These are phyloP conservation scores for Hoplodrina ambigua DNA, from an alignment of 2,888 invertebrate genomes.

Conservation along the genomic window DNA sequence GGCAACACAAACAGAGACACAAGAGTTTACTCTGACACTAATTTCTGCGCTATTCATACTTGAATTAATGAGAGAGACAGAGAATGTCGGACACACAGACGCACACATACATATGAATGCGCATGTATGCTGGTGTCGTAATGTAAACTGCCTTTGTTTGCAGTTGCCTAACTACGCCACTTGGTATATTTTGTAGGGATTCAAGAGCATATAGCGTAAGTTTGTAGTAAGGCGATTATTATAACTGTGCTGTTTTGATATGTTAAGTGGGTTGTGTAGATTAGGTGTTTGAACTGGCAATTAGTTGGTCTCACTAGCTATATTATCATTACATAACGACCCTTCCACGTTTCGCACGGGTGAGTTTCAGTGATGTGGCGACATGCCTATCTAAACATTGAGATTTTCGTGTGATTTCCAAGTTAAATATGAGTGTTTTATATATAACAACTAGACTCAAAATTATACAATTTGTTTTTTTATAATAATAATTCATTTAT, in stretches of 20 bases:
- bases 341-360: not conserved
- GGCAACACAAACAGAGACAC: slow-evolving; percentile 39
- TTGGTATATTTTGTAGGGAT: slow-evolving; percentile 42
- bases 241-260: slow-evolving; percentile 28
- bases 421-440: not conserved
- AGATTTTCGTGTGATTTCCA: not conserved
- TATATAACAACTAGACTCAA: too few relatives aligned
- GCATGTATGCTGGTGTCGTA: slow-evolving; percentile 33
- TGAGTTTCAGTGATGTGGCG: not conserved
- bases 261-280: slow-evolving; percentile 7
- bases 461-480: too few relatives aligned
- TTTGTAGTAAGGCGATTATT: slow-evolving; percentile 29
- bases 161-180: slow-evolving; percentile 29
- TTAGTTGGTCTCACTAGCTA: slow-evolving; percentile 4
- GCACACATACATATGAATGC: slow-evolving; percentile 12
- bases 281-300: slow-evolving; percentile 11
- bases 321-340: not conserved
- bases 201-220: slow-evolving; percentile 18
- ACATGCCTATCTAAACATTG: not conserved
- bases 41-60: slow-evolving; percentile 57
- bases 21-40: slow-evolving; percentile 40
- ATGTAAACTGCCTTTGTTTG: slow-evolving; percentile 55
- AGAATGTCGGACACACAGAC: slow-evolving; percentile 39
- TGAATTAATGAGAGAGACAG: slow-evolving; percentile 54
- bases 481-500: too few relatives aligned